Conservation (phyloP, 2,797 vertebrate genomes). For the Hoplostethus mediterraneus region DNA sequence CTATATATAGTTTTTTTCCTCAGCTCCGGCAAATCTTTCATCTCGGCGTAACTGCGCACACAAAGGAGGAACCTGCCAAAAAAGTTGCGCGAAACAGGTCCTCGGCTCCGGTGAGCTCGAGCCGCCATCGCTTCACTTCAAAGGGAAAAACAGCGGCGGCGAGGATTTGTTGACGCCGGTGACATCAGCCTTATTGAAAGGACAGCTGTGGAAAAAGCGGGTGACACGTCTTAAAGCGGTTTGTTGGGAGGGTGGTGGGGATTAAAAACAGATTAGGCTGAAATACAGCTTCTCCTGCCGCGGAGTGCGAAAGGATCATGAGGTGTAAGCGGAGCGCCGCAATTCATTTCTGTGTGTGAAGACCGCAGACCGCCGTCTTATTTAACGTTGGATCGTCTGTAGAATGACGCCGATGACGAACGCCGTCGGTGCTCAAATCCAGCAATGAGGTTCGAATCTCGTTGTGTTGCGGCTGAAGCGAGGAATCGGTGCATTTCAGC, state of each 20-base stretch:
- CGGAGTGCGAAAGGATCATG: conserved; percentile 53
- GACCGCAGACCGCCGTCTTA: conserved; percentile 39
- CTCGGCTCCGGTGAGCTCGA: conserved; percentile 51
- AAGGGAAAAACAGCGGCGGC: conserved; percentile 48
- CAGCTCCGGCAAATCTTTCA: conserved; percentile 40
- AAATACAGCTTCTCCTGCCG: conserved; percentile 58
- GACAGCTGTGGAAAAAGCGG: conserved; percentile 76
- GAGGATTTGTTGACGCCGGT: conserved; percentile 71
- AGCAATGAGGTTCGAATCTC: conserved; percentile 15
- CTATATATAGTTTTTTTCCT: background rate
- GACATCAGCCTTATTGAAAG: conserved; percentile 80
- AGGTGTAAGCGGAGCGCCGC: conserved; percentile 48
- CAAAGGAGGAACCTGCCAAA: conserved; percentile 25
- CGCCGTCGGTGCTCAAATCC: conserved; percentile 36
- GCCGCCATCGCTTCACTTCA: conserved; percentile 58
- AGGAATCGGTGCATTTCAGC: conserved; percentile 42
- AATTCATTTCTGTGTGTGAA: conserved; percentile 54
- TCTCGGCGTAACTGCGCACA: conserved; percentile 39
- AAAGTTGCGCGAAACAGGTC: conserved; percentile 54
- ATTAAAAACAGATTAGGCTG: conserved; percentile 82
- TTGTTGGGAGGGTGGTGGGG: conserved; percentile 55
- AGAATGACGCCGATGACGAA: conserved; percentile 65
- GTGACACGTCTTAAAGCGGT: conserved; percentile 71
- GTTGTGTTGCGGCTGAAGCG: conserved; percentile 8
- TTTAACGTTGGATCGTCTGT: conserved; percentile 65